phyloP scores from a whole-genome alignment of 2,888 invertebrate genomes.

The Sthenelais limicola region DNA sequence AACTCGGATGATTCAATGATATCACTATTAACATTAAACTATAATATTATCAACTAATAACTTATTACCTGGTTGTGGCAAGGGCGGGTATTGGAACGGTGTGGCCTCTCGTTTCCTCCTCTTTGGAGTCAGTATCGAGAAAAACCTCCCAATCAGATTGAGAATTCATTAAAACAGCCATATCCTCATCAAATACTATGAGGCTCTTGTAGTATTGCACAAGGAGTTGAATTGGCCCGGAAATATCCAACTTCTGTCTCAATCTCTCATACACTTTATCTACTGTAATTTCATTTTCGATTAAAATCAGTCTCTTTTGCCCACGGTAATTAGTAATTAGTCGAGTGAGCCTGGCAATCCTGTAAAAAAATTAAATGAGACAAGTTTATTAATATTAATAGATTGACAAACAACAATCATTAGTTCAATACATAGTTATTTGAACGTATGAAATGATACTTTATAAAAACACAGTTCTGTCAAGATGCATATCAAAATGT shows the following conservation, averaged over 20 bases:
- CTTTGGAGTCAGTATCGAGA: no score
- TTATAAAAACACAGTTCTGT: background rate
- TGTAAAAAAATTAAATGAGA: background rate
- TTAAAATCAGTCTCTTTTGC: background rate
- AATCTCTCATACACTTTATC: background rate
- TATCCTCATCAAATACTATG: background rate
- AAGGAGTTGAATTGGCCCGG: background rate
- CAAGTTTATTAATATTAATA: background rate
- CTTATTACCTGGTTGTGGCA: no score
- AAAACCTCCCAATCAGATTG: background rate
- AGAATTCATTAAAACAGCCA: background rate
- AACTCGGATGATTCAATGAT: no score
- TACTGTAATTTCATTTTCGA: background rate
- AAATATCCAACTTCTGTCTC: background rate
- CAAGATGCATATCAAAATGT: no score
- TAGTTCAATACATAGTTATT: background rate
- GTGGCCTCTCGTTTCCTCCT: no score
- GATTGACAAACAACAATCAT: no score
- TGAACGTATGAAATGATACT: background rate
- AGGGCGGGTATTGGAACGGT: no score
- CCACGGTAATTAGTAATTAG: background rate
- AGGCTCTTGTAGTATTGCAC: background rate
- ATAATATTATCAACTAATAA: no score
- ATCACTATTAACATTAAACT: no score
- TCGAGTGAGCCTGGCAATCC: background rate